phyloP scores from a whole-genome alignment of 2,888 invertebrate genomes.

The Leptinotarsa juncta region DNA sequence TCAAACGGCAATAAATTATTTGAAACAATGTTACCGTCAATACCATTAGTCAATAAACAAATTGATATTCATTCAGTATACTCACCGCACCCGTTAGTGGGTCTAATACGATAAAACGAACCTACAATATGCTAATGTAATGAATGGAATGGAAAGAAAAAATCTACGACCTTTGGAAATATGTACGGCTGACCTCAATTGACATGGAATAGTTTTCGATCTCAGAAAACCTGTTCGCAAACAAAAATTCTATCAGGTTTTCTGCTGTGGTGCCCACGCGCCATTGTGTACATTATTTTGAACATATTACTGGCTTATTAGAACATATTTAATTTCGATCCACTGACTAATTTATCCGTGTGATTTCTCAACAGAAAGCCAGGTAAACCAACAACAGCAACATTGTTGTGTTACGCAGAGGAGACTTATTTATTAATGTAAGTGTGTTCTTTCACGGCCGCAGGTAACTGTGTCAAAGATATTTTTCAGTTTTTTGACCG shows the following conservation, averaged over 20 bases:
- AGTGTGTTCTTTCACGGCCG: no score
- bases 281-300: slow-evolving; percentile 37
- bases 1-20: neutral
- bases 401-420: neutral
- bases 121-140: slow-evolving; percentile 42
- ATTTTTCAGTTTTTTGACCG: no score
- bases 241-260: slow-evolving; percentile 40
- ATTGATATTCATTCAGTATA: slow-evolving; percentile 32
- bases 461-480: no score
- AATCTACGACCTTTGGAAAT: slow-evolving; percentile 46
- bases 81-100: slow-evolving; percentile 10
- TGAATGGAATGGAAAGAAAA: slow-evolving; percentile 38
- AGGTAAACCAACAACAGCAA: neutral
- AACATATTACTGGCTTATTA: slow-evolving; percentile 32
- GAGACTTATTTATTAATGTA: no score
- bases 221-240: slow-evolving; percentile 39
- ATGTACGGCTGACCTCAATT: slow-evolving; percentile 45
- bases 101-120: slow-evolving; percentile 28
- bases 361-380: neutral
- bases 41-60: slow-evolving; percentile 16
- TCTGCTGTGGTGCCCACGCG: slow-evolving; percentile 39
- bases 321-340: slow-evolving; percentile 16
- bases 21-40: slow-evolving; percentile 9
- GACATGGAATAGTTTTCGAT: slow-evolving; percentile 24
- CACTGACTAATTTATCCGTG: neutral